Percentiles rank a stretch among this genome's conserved stretches.
These are phyloP conservation scores for Melinopterus prodromus DNA, from an alignment of 2,888 invertebrate genomes.

Conservation along the genomic window DNA sequence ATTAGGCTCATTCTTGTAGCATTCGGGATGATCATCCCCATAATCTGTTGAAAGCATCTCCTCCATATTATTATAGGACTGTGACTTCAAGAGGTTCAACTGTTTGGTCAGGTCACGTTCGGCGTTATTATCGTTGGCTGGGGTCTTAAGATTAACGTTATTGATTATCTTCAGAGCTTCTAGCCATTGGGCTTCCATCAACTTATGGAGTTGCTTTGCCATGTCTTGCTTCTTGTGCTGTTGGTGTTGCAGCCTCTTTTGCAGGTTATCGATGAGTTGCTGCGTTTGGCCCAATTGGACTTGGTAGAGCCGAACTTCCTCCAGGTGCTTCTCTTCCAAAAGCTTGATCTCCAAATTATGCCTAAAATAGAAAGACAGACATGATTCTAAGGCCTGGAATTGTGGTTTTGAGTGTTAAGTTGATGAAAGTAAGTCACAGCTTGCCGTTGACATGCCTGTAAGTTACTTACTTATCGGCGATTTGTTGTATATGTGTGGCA, in stretches of 20 bases:
- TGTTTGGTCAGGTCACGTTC: constrained; percentile 48
- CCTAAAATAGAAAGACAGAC: constrained; percentile 55
- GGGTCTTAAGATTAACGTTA: constrained; percentile 46
- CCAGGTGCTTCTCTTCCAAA: constrained; percentile 79
- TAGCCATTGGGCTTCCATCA: constrained; percentile 83
- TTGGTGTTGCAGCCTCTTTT: constrained; percentile 65
- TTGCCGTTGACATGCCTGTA: background rate
- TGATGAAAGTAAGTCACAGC: constrained; percentile 27
- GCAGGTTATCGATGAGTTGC: constrained; percentile 72
- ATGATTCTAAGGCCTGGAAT: background rate
- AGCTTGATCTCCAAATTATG: constrained; percentile 79
- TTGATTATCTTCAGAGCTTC: constrained; percentile 75
- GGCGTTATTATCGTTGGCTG: background rate
- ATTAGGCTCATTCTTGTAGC: background rate
- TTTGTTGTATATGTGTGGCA: constrained; percentile 74
- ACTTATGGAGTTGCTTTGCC: constrained; percentile 75
- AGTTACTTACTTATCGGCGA: constrained; percentile 69
- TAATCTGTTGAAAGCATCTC: constrained; percentile 47
- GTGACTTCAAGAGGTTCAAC: constrained; percentile 52
- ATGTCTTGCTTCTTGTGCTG: constrained; percentile 69
- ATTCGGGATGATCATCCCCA: constrained; percentile 14
- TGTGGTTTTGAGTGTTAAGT: constrained; percentile 15
- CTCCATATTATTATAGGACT: constrained; percentile 52
- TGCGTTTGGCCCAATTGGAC: constrained; percentile 75
- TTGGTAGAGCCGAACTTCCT: constrained; percentile 78